Evolutionary conservation across 2,888 invertebrate genomes (phyloP).

Genomic region (Brachyptera risi): DNA sequence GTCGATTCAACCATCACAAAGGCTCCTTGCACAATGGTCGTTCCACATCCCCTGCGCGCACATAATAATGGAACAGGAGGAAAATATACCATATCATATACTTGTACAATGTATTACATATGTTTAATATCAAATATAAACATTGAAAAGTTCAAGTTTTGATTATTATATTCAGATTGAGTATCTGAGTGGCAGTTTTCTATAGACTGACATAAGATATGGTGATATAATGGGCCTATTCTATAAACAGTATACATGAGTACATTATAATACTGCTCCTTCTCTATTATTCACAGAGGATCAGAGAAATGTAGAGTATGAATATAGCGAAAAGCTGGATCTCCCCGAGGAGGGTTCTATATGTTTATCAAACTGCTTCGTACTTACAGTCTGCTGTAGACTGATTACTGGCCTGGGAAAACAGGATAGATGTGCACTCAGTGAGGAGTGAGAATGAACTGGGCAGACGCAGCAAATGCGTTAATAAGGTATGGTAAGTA

Average conservation of each 20-base stretch:
- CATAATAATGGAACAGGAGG: not conserved
- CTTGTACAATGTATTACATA: not conserved
- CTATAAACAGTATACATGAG: not conserved
- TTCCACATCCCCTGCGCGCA: no score
- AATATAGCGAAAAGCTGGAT: not conserved
- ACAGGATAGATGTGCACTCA: no score
- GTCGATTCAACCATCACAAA: not conserved
- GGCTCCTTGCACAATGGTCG: not conserved
- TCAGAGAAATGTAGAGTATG: no score
- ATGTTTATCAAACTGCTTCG: no score
- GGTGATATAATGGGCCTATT: conserved; percentile 6
- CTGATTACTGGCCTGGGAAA: no score
- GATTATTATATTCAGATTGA: conserved; percentile 9
- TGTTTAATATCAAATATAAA: no score
- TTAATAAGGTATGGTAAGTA: no score
- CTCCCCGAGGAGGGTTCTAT: no score
- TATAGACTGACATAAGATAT: conserved; percentile 10
- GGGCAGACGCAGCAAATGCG: no score
- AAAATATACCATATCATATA: conserved; percentile 20
- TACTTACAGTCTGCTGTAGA: no score
- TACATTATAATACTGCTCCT: no score
- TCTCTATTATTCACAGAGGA: conserved; percentile 15
- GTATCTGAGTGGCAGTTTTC: conserved; percentile 14
- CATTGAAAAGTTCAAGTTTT: conserved; percentile 1
- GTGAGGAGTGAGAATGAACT: no score